Base-by-base conservation (phyloP, 2,797 vertebrate genomes). In the Craterocephalus amniculus region DNA sequence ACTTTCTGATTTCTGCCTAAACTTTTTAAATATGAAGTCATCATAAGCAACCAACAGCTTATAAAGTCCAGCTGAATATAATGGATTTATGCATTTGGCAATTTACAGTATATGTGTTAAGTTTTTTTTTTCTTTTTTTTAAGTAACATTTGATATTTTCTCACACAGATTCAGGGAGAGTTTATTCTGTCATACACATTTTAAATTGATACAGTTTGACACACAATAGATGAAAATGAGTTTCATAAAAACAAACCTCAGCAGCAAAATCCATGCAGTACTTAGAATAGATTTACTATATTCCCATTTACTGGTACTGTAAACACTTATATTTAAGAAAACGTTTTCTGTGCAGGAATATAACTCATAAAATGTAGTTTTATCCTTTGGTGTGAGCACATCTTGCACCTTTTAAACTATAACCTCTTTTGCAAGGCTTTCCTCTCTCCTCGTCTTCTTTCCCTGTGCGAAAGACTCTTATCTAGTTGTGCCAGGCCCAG, bases 381-480 rank as follows among this genome's bases (percentile, higher is more conserved):
- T 45, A 32, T 11, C 24, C 7, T 56, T 38, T 35, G 51, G 36
- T 27, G 16, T 56, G 29, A 62, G 20, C 20, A 35, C 16, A 20
- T 62, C 29, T 0, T 56, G 8, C n/a, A 36, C 26, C 16, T 60
- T 13, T 40, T 32, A 55, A 55, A 58, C 18, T 34, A 38, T 67
- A 48, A 48, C 45, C 20, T 48, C 38, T 16, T 45, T 45, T 20
- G 40, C 40, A 55, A 58, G 78, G 68, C 68, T 79, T 65, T 68
- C 27, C 55, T 61, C 63, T 32, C 54, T 43, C 38, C 5, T 63
- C 61, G 12, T 76, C 72, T 80, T 78, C 51, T 49, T 36, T 63
- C 63, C 63, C 69, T 70, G 61, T 72, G 67, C 74, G 59, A 72
- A 57, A 68, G 64, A 58, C 48, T 79, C 72, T 76, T 79, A 83